phyloP scores from a whole-genome alignment of 2,888 invertebrate genomes.

The Drosophila tanythrix region DNA sequence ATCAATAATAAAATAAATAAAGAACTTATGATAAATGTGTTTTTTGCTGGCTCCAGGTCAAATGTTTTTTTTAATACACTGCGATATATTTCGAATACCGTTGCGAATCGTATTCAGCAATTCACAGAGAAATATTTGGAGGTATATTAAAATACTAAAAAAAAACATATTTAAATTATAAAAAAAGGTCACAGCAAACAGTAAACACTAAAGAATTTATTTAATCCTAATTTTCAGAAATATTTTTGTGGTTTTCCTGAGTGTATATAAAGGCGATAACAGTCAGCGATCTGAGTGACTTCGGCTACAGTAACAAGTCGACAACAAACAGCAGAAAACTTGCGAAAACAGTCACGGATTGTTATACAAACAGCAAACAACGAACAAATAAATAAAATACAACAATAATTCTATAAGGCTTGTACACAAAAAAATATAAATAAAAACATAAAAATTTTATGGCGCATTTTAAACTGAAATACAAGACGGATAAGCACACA shows the following conservation, averaged over 20 bases:
- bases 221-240: not conserved
- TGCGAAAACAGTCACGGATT: constrained; percentile 71
- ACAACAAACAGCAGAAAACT: constrained; percentile 38
- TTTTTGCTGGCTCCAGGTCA: too few relatives aligned
- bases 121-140: too few relatives aligned
- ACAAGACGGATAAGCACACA: constrained; percentile 30
- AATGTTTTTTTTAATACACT: not conserved
- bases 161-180: not conserved
- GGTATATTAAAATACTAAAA: too few relatives aligned
- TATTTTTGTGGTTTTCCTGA: not conserved
- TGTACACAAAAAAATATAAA: constrained; percentile 34
- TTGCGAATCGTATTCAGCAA: too few relatives aligned
- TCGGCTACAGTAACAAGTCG: constrained; percentile 5
- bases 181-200: not conserved
- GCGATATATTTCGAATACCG: not conserved
- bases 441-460: constrained; percentile 29
- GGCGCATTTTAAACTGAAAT: constrained; percentile 56
- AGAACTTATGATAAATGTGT: not conserved
- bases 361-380: constrained; percentile 55
- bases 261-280: constrained; percentile 23
- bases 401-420: constrained; percentile 51
- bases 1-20: not conserved
- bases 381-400: constrained; percentile 17
- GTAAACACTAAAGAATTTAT: not conserved
- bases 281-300: not conserved